phyloP scores from a whole-genome alignment of 1,140 invertebrate species.

The Drosophila murphyi region DNA sequence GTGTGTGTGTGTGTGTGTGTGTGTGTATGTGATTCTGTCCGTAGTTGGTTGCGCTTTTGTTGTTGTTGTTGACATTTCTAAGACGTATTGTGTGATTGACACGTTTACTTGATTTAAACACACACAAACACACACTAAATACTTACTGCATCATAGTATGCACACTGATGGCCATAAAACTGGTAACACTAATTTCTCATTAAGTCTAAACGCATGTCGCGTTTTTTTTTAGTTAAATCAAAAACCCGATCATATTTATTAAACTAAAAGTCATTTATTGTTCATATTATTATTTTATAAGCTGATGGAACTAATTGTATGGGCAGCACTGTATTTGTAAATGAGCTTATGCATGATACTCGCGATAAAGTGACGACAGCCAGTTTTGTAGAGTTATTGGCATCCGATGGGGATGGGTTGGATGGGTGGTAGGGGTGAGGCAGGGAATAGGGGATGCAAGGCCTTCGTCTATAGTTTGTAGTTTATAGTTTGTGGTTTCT shows the following conservation, averaged over 20 bases:
- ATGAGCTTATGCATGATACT: conserved; percentile 38
- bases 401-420: background rate
- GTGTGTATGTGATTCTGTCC: conserved; percentile 13
- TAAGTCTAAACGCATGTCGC: background rate
- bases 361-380: conserved; percentile 30
- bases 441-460: background rate
- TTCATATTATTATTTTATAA: too few species aligned
- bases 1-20: too few species aligned
- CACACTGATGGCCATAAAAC: background rate
- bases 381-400: background rate
- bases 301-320: background rate
- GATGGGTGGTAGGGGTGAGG: background rate
- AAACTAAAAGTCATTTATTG: too few species aligned
- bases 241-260: too few species aligned
- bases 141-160: background rate
- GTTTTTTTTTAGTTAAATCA: background rate
- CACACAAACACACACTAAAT: conserved; percentile 14
- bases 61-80: conserved; percentile 37
- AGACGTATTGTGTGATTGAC: conserved; percentile 47
- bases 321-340: background rate
- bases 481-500: background rate
- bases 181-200: background rate
- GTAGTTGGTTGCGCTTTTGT: conserved; percentile 2
- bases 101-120: conserved; percentile 53
- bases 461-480: conserved; percentile 34